Evolutionary conservation across 2,888 invertebrate species (phyloP), one percentile per base, ranked within the genome.

Genomic region (Cosmia pyralina): DNA sequence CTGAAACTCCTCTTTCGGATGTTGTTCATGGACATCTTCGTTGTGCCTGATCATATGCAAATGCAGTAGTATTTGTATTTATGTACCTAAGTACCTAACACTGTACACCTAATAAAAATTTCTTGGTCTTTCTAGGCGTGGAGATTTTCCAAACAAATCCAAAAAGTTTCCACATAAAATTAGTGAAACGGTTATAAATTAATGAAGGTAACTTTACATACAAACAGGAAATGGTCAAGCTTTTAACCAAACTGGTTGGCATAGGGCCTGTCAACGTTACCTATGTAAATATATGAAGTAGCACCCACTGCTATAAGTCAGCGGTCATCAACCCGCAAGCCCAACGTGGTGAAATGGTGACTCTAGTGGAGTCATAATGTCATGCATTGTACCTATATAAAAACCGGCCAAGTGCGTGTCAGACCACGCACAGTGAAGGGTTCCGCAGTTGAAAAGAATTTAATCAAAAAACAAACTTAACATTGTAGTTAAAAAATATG

Each of bases 281-380:
- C 4, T 78, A 78, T 72, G 72, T 70, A 60, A 72, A 78, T 82
- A 69, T 10, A 17, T 44, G n/a, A 80, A 50, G 57, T 38, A 38
- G 38, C 6, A 38, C 5, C 5, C 63, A 82, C 65, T 57, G 67
- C 60, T 65, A 48, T 68, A 79, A 22, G 60, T 34, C 34, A 28
- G 77, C 50, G 82, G 78, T 81, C 77, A 65, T 65, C 68, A 60
- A 76, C 82, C 69, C 60, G 68, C 13, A 11, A 13, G 55, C 55
- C 22, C 4, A 76, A 38, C 55, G 55, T 62, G 38, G 55, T 60
- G 13, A 55, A 76, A 64, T 57, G 50, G 19, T 48, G 57, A 34
- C 59, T 50, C 52, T 62, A 58, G 52, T n/a, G 15, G 11, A 8
- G 7, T 15, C 38, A 19, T 28, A 57, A 48, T 28, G 17, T 55